phyloP scores from a whole-genome alignment of 2,113 vertebrate genomes.

The Pterocles orientalis region DNA sequence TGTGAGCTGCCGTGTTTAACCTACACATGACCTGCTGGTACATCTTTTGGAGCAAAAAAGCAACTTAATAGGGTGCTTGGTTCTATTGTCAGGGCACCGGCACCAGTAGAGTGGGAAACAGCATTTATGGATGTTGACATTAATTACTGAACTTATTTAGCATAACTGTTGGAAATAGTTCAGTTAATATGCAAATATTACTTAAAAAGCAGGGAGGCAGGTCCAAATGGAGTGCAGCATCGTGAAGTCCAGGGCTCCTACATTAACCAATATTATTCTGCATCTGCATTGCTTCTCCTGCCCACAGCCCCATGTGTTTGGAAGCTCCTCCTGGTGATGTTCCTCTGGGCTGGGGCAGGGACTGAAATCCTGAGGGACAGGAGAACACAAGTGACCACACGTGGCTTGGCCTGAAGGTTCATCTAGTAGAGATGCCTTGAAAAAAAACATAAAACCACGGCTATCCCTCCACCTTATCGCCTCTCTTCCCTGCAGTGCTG shows the following conservation, averaged over 20 bases:
- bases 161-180: not conserved
- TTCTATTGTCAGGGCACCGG: accelerated
- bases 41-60: not conserved
- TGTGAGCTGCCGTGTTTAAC: constrained; percentile 49
- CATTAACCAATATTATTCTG: not conserved
- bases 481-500: not conserved
- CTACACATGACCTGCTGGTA: not conserved
- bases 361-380: not conserved
- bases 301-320: not conserved
- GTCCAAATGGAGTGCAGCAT: accelerated
- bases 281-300: not conserved
- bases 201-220: not conserved
- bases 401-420: not conserved
- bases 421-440: not conserved
- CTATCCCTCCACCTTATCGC: not conserved
- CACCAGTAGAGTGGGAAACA: not conserved
- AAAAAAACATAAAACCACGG: not conserved
- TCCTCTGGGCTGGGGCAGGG: not conserved
- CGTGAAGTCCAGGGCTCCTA: not conserved
- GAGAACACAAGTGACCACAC: not conserved
- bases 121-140: not conserved
- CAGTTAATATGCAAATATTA: not conserved
- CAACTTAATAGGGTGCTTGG: not conserved
- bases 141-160: not conserved
- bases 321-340: not conserved